Evolutionary conservation across 2,797 vertebrate genomes (phyloP), one percentile per base, ranked within the genome.

Genomic region (Diplodus sargus): DNA sequence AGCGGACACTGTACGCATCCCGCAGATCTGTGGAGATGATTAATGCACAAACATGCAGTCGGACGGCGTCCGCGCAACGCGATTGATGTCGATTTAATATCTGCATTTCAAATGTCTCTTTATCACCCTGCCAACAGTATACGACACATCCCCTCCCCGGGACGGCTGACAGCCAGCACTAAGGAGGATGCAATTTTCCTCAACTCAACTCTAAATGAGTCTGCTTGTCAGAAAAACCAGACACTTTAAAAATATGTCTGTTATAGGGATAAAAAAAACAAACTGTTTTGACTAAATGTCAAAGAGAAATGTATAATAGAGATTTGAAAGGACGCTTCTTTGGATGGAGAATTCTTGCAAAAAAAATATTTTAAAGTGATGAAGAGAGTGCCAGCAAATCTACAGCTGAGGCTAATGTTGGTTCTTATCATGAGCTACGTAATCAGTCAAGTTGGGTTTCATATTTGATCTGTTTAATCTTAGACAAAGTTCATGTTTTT

Each of bases 31-130:
- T 51, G 15, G 47, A 14, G 30, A 22, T 69, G 66, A 86, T 89
- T 79, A 79, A 67, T 72, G 52, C 78, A 74, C 49, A 48, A 78
- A 82, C 70, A 69, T 52, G 66, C 61, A 23, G 71, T 76, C 70
- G 70, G 48, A 83, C 45, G 17, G 72, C 39, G 66, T 73, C 61
- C 59, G 15, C 54, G 59, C 18, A 7, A 0, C 2, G 0, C 15
- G 18, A 83, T 48, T 79, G 57, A 84, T 83, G 83, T 52, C 0
- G 25, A 72, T 76, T 87, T 85, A 80, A 85, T 84, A 83, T 86
- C 76, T 83, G 83, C 79, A 74, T 76, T 87, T 91, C 80, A 85
- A 87, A 86, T 69, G 49, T 49, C 39, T 73, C 75, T 83, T 83
- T 45, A 78, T 85, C 81, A 70, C 1, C 10, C 70, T 65, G 69